Evolutionary conservation across 2,797 vertebrate species (phyloP).

Genomic region (Peromyscus nudipes): DNA sequence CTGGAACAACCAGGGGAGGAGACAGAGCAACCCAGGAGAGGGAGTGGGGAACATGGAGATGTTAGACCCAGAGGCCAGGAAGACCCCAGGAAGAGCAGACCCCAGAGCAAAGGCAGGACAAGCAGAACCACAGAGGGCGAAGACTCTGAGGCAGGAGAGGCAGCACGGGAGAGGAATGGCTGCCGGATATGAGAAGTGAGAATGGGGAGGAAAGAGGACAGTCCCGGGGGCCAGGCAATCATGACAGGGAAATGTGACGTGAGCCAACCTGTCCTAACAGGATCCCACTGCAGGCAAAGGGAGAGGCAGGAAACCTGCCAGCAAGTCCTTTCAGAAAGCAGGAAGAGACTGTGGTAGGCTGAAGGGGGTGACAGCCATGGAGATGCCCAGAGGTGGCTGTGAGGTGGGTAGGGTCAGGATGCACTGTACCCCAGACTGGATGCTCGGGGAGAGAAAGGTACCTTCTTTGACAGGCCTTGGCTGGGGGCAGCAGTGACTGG

Average conservation of each 20-base stretch:
- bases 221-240: accelerated
- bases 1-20: background rate
- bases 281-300: background rate
- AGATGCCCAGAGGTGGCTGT: background rate
- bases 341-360: background rate
- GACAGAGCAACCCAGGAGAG: background rate
- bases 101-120: background rate
- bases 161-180: too few relatives aligned
- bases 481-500: background rate
- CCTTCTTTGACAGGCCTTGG: background rate
- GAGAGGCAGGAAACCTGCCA: background rate
- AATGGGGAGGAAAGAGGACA: background rate
- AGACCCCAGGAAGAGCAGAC: background rate
- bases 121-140: background rate
- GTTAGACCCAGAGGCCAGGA: background rate
- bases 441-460: background rate
- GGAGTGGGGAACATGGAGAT: background rate
- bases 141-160: background rate
- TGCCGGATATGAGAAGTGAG: background rate
- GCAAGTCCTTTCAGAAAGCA: background rate
- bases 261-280: background rate
- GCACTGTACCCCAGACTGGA: background rate
- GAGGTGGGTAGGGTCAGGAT: background rate
- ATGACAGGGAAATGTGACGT: background rate
- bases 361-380: background rate